phyloP scores from a whole-genome alignment of 2,888 invertebrate genomes.

The Stenotaenia linearis region DNA sequence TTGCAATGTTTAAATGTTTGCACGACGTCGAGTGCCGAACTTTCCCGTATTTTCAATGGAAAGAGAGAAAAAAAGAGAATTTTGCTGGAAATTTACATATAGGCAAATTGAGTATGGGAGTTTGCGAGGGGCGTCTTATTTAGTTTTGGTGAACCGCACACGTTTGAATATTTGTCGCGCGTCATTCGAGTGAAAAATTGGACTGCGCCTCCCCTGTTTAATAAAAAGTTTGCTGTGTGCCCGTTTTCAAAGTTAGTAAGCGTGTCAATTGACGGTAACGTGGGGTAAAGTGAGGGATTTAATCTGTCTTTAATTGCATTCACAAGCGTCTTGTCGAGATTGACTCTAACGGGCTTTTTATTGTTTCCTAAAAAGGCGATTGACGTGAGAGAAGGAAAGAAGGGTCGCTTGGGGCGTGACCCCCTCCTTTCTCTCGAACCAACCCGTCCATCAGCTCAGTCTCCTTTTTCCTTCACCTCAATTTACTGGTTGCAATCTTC shows the following conservation, averaged over 20 bases:
- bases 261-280: conserved; percentile 9
- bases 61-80: neutral
- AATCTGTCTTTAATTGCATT: conserved; percentile 15
- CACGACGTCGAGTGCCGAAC: neutral
- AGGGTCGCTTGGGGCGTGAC: conserved; percentile 18
- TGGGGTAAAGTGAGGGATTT: neutral
- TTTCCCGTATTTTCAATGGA: neutral
- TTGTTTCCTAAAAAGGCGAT: conserved; percentile 19
- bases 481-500: conserved; percentile 8
- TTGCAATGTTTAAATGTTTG: neutral
- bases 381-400: neutral
- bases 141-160: conserved; percentile 14
- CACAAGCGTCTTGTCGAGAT: conserved; percentile 13
- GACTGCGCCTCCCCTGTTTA: neutral
- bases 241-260: neutral
- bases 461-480: conserved; percentile 2
- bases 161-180: conserved; percentile 19
- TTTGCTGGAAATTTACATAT: neutral
- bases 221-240: neutral
- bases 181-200: conserved; percentile 1
- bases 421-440: neutral
- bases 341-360: conserved; percentile 19
- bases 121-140: neutral
- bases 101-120: neutral
- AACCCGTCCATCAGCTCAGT: conserved; percentile 1